Conservation (phyloP, 2,797 vertebrate species). For the Hirundo rustica region DNA sequence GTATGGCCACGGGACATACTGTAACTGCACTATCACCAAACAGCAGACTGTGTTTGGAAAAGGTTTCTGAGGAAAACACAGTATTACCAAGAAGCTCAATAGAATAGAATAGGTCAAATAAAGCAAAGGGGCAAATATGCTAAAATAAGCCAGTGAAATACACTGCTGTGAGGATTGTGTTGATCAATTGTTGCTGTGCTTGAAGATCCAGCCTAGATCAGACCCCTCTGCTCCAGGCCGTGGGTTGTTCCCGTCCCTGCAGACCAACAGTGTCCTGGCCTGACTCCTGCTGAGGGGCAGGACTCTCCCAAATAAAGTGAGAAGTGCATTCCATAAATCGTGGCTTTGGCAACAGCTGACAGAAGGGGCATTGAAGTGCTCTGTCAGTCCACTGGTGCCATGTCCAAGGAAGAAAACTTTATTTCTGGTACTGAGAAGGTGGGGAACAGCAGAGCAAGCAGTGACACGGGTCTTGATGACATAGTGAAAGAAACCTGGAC, state of each 20-base stretch:
- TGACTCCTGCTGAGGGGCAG: neutral
- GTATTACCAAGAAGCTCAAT: neutral
- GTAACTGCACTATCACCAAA: neutral
- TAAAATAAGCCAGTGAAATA: neutral
- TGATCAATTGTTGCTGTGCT: neutral
- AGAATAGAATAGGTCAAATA: neutral
- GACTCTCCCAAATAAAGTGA: neutral
- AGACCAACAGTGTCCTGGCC: neutral
- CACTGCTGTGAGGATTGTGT: neutral
- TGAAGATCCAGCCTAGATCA: neutral
- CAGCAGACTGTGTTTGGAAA: neutral
- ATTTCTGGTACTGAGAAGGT: neutral
- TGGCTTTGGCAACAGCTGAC: neutral
- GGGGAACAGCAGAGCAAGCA: neutral
- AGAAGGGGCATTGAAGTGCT: neutral
- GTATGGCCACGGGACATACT: neutral
- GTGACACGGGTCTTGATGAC: neutral
- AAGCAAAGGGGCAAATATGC: neutral
- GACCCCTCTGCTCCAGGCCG: neutral
- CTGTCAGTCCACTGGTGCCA: neutral
- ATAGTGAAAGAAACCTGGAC: neutral
- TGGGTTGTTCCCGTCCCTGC: neutral
- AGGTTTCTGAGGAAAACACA: neutral
- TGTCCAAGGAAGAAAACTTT: neutral
- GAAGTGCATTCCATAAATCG: fast-evolving